Conservation (phyloP, 2,797 vertebrate species). For the Sebastes taczanowskii region DNA sequence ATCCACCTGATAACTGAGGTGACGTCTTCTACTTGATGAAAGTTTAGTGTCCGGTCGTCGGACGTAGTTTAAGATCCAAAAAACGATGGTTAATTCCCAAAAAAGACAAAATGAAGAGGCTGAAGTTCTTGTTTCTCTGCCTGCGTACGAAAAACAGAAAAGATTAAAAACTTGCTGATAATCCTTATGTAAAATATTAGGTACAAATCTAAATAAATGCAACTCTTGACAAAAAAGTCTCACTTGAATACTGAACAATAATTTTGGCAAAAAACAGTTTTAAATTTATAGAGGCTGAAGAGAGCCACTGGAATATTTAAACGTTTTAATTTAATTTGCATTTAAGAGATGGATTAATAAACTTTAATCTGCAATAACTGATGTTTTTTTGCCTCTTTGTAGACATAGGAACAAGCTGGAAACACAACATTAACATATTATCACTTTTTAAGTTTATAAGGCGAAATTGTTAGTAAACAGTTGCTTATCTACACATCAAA, state of each 20-base stretch:
- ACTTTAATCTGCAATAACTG: no score
- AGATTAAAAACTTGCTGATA: not conserved
- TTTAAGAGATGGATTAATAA: no score
- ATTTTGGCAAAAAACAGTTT: not conserved
- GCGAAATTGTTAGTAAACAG: no score
- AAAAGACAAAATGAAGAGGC: not conserved
- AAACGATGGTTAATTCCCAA: not conserved
- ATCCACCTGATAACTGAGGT: not conserved
- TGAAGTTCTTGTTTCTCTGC: not conserved
- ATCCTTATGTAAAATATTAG: not conserved
- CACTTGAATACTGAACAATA: not conserved
- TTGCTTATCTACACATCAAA: no score
- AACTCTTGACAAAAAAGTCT: not conserved
- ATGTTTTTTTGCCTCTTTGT: rapidly evolving
- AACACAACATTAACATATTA: no score
- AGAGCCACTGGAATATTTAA: not conserved
- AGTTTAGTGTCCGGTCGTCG: rapidly evolving
- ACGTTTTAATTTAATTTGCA: no score
- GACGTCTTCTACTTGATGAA: not conserved
- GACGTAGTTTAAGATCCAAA: not conserved
- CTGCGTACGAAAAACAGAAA: not conserved
- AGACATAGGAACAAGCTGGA: rapidly evolving
- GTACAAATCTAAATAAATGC: not conserved
- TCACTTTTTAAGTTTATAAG: no score
- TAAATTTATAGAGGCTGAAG: not conserved